Base-by-base conservation (phyloP, 2,888 invertebrate species). In the Callosobruchus maculatus region DNA sequence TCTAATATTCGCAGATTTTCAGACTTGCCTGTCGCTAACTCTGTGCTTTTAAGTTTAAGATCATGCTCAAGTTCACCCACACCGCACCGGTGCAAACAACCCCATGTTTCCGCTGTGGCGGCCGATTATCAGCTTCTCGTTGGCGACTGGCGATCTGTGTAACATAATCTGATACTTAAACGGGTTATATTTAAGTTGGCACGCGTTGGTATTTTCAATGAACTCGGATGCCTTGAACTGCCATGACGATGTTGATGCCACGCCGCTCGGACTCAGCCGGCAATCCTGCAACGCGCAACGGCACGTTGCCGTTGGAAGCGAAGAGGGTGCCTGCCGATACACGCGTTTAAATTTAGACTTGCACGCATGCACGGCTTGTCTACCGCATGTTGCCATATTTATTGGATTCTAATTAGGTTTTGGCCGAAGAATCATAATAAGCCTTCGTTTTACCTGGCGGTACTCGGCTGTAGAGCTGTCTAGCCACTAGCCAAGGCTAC, bases 171-270 rank as follows among this genome's bases (percentile, higher is more conserved):
- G 78, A 77, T 76, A 76, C 78, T 78, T 73, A 76, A 77, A 76
- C 73, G 72, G 74, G 78, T 70, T 78, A 78, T 78, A 77, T 78
- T 75, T 78, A 76, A 77, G 71, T 73, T 76, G 77, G 78, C 78
- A 79, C 77, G 79, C 79, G 78, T 78, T 76, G 76, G 76, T 71
- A 77, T 79, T 79, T 78, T 78, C 79, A 80, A 79, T 80, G 79
- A 79, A 80, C 79, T 77, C 77, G 76, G 75, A 77, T 77, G 78
- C 77, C 73, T 69, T 75, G 76, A 49, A 22, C 21, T 21, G 68
- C 68, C 13, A 20, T 68, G 20, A 68, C 22, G 68, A 22, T 68
- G 68, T 49, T 18, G 49, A 49, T 49, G 49, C 30, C 30, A 9
- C 30, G 3, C 49, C 49, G 49, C 18, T 49, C 49, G 13, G 49